Evolutionary conservation across 2,113 vertebrate species (phyloP).

Genomic region (Phrynocephalus versicolor): DNA sequence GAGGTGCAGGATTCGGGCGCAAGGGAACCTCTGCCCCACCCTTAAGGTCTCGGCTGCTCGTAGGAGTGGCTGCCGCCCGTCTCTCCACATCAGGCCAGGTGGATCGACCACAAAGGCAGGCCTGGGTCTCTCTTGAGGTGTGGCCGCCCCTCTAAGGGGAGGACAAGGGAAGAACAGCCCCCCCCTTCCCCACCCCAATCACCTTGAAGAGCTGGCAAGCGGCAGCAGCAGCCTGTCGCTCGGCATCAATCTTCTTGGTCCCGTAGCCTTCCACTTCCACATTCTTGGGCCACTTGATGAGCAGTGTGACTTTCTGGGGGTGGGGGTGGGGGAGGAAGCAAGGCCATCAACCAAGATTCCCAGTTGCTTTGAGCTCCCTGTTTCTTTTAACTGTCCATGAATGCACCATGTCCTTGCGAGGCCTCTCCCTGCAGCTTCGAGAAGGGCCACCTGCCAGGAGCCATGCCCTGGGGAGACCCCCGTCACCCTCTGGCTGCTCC

Average conservation of each 20-base stretch:
- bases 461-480: not conserved
- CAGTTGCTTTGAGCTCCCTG: too few species aligned
- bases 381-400: not conserved
- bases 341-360: not conserved
- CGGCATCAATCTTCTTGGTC: slow-evolving; percentile 86
- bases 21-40: not conserved
- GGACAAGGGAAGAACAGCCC: too few species aligned
- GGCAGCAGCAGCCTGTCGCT: slow-evolving; percentile 88
- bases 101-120: not conserved
- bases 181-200: not conserved
- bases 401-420: not conserved
- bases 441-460: not conserved
- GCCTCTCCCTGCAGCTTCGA: not conserved
- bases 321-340: not conserved
- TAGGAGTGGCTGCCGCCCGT: not conserved
- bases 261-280: slow-evolving; percentile 90
- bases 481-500: not conserved
- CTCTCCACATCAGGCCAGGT: too few species aligned
- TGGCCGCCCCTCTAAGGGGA: not conserved
- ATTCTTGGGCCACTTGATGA: slow-evolving; percentile 88
- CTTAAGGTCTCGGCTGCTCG: not conserved
- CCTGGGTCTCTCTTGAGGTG: accelerated
- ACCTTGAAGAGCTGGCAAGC: slow-evolving; percentile 91
- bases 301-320: slow-evolving; percentile 87
- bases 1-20: not conserved